Base-by-base conservation (phyloP, 2,888 invertebrate species). In the Coleophora flavipennella region DNA sequence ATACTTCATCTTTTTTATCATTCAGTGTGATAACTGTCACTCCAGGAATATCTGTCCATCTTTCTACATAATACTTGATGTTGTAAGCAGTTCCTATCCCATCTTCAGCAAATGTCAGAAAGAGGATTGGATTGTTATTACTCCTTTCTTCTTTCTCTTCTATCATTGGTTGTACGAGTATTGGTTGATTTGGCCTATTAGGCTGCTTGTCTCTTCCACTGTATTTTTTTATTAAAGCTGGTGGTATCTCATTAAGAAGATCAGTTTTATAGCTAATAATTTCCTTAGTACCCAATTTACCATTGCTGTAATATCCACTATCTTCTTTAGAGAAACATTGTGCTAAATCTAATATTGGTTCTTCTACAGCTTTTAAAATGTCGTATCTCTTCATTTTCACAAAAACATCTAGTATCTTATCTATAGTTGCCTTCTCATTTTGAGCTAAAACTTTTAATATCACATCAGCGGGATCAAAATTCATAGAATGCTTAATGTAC, bases 21-120 rank as follows among this genome's bases (percentile, higher is more conserved):
- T 79, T 79, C 8, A 88, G 65, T 37, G 78, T 81, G 31, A 85
- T 56, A 11, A 83, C 67, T 53, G 60, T 64, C 1, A 81, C 71
- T 57, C 71, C 53, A 48, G 59, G 47, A 46, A 78, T 47, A 57
- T 86, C 76, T 45, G 64, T 48, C 85, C 83, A 84, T 40, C 62
- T 68, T 27, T 76, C 63, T 13, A 86, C 79, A 74, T 78, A 73
- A 40, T 80, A 75, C 45, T 80, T 67, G 41, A 87, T 78, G 45
- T 80, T 76, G 33, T 72, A 59, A 14, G 85, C 87, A 33, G 79
- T 80, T 36, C 68, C 59, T 33, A 69, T 59, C 11, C 86, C 87
- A 66, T 88, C 87, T 50, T 85, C 78, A 13, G 86, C 72, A 55
- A 79, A 88, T 40, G 87, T 87, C 44, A 88, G 57, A 57, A 88